Evolutionary conservation across 2,888 invertebrate species (phyloP).

Genomic region (Ormyrus labotus): DNA sequence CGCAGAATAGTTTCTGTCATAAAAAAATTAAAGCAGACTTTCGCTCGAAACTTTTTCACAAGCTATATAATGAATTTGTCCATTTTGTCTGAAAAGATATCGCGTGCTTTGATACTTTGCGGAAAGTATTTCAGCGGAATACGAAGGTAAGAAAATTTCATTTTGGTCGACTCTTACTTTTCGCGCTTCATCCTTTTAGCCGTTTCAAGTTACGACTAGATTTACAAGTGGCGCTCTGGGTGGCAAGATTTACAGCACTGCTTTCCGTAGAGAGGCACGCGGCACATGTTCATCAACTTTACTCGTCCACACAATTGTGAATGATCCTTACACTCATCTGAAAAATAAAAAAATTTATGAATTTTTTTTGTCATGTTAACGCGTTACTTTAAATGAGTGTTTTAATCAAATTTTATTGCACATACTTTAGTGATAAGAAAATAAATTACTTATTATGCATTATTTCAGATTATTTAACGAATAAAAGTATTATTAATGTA

Average conservation of each 20-base stretch:
- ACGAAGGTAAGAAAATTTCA: slow-evolving; percentile 40
- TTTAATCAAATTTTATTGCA: no score
- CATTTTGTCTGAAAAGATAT: not conserved
- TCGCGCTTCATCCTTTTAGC: not conserved
- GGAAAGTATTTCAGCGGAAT: slow-evolving; percentile 10
- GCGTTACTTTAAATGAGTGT: no score
- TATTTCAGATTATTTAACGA: no score
- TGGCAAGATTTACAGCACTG: slow-evolving; percentile 92
- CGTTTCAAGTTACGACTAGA: slow-evolving; percentile 5
- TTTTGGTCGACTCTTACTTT: slow-evolving; percentile 35
- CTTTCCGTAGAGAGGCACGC: slow-evolving; percentile 87
- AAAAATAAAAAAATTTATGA: slow-evolving; percentile 65
- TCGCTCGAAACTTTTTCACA: not conserved
- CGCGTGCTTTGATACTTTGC: not conserved
- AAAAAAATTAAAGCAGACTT: not conserved
- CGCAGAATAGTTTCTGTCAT: slow-evolving; percentile 8
- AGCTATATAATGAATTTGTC: no score
- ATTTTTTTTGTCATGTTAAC: no score
- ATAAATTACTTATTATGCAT: no score
- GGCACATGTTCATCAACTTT: slow-evolving; percentile 91
- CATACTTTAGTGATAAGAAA: no score
- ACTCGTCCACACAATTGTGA: slow-evolving; percentile 93
- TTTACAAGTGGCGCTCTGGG: slow-evolving; percentile 44
- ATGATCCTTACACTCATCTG: slow-evolving; percentile 87
- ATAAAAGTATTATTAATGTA: no score